Conservation (phyloP, 2,888 invertebrate genomes). For the Drosophila meridionalis region DNA sequence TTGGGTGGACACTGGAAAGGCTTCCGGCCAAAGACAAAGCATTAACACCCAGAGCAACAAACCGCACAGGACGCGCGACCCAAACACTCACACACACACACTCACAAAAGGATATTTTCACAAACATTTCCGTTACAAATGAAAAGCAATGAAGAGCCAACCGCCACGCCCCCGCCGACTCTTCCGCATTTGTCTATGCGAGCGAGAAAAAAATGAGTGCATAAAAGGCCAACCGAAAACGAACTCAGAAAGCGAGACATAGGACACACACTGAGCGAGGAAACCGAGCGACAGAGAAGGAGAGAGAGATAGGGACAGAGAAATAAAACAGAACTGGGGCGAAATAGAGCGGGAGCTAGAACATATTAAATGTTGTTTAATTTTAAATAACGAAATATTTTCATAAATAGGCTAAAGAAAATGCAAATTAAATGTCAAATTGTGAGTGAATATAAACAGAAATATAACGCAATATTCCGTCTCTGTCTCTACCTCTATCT, state of each 20-base stretch:
- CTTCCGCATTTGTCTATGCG: conserved; percentile 75
- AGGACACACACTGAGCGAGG: conserved; percentile 26
- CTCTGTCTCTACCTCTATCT: background rate
- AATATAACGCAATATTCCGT: conserved; percentile 5
- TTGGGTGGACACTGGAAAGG: conserved; percentile 62
- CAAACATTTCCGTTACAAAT: conserved; percentile 80
- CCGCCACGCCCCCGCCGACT: conserved; percentile 37
- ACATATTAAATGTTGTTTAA: conserved; percentile 74
- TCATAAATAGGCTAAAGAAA: background rate
- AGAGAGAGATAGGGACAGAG: background rate
- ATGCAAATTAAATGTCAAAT: background rate
- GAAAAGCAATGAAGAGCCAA: conserved; percentile 71
- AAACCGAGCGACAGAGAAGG: background rate
- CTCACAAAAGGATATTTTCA: conserved; percentile 71
- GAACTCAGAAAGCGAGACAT: conserved; percentile 26
- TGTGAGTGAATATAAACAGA: background rate
- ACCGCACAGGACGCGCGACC: conserved; percentile 26
- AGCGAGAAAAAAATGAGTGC: conserved; percentile 24
- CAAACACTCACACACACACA: conserved; percentile 34
- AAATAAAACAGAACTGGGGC: background rate
- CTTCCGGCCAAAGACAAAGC: conserved; percentile 73
- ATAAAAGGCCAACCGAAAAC: conserved; percentile 16
- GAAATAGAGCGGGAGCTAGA: background rate
- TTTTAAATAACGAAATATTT: conserved; percentile 67
- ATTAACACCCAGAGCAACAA: conserved; percentile 62